phyloP scores from a whole-genome alignment of 1,140 invertebrate species.

The Scaptomyza graminum region DNA sequence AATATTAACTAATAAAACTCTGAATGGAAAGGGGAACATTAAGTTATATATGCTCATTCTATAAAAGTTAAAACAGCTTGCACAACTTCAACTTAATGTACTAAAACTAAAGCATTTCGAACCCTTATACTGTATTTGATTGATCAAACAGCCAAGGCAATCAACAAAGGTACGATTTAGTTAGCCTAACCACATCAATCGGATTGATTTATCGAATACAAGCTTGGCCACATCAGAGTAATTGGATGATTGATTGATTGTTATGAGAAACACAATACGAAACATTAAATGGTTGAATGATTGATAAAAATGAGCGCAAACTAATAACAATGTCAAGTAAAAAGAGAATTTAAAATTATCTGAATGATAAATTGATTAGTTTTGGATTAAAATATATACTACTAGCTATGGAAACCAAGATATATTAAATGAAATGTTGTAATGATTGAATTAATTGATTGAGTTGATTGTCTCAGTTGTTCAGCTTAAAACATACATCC shows the following conservation, averaged over 20 bases:
- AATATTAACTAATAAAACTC: slow-evolving; percentile 1
- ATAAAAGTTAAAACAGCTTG: slow-evolving; percentile 1
- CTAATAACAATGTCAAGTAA: not conserved
- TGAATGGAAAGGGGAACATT: slow-evolving; percentile 23
- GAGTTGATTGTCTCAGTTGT: slow-evolving; percentile 44
- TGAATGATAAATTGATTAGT: slow-evolving; percentile 20
- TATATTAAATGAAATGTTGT: slow-evolving; percentile 9
- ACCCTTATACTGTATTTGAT: slow-evolving; percentile 3
- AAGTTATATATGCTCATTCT: slow-evolving; percentile 3
- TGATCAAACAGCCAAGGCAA: not conserved
- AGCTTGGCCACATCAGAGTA: too few relatives aligned
- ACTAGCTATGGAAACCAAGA: not conserved
- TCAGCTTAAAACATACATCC: slow-evolving; percentile 49
- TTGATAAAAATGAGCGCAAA: slow-evolving; percentile 3
- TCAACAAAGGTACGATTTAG: not conserved
- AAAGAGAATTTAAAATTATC: not conserved
- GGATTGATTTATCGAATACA: not conserved
- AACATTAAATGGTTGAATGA: slow-evolving; percentile 9
- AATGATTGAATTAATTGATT: slow-evolving; percentile 37
- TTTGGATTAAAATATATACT: not conserved
- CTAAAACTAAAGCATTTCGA: not conserved
- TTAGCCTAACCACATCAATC: not conserved
- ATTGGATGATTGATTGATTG: too few relatives aligned
- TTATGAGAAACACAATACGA: not conserved
- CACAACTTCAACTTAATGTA: slow-evolving; percentile 8